Evolutionary conservation across 2,888 invertebrate genomes (phyloP), one percentile per base, ranked within the genome.

Genomic region (Ennomos quercinarius): DNA sequence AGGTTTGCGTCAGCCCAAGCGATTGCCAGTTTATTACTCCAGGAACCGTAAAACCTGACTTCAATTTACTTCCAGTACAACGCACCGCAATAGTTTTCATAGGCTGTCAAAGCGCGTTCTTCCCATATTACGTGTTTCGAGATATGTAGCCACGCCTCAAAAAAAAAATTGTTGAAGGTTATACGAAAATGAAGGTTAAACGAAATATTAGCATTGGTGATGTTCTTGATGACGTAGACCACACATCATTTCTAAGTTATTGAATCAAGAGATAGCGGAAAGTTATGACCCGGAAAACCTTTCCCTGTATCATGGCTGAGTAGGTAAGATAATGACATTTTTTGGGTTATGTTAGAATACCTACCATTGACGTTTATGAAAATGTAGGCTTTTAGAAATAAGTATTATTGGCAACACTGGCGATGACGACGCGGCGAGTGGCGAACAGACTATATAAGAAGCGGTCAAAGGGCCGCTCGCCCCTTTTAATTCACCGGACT

Each of bases 221-320:
- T 54, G 64, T 67, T 70, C 56, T 61, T 63, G 57, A 57, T 69
- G 66, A 63, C 67, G 50, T 43, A 57, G 50, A 61, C 50, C 70
- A 70, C 70, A 75, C 74, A 78, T 80, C 74, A 78, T 72, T 80
- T 79, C 73, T 73, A 68, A 74, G 71, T 81, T 80, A 80, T 78
- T 79, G 77, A 79, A 79, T 77, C 72, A 77, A 51, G 71, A 73
- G 74, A 76, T 73, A 72, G 66, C 63, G 61, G 51, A 68, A 72
- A 74, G 57, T 67, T 72, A 71, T 58, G 44, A 67, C 57, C 67
- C 71, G 73, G 70, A 73, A 80, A 80, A 78, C 74, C 44, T 57
- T 67, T 66, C 53, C 50, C 40, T 17, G 9, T 39, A 55, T 47
- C 43, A 61, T 63, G 72, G 70, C 45, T 66, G 66, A 71, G 63